Evolutionary conservation across 1,140 invertebrate genomes (phyloP).

Genomic region (Aphis gossypii): DNA sequence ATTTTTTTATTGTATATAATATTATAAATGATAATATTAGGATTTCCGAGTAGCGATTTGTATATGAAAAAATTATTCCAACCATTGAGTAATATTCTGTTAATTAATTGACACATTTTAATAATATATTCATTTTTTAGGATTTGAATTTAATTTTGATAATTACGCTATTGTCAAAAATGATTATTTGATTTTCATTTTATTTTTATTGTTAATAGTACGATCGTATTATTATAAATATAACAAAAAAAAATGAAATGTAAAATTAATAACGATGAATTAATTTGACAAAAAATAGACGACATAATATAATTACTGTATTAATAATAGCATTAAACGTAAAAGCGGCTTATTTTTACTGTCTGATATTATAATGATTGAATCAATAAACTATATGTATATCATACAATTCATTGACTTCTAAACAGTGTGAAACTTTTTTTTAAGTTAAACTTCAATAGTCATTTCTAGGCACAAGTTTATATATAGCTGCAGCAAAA

Average conservation of each 20-base stretch:
- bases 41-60: background rate
- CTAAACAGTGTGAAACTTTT: background rate
- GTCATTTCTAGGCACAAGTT: background rate
- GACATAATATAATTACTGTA: background rate
- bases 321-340: background rate
- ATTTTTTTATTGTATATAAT: background rate
- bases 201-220: background rate
- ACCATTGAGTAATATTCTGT: background rate
- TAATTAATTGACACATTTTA: background rate
- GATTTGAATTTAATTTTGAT: background rate
- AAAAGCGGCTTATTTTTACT: background rate
- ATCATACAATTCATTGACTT: background rate
- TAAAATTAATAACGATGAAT: background rate
- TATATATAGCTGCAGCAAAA: background rate
- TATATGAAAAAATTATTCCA: background rate
- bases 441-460: background rate
- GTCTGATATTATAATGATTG: background rate
- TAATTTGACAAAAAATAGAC: background rate
- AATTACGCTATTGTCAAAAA: background rate
- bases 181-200: background rate
- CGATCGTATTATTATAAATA: background rate
- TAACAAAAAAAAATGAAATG: background rate
- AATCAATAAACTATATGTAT: constrained; percentile 1
- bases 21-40: background rate
- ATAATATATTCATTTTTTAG: background rate